Percentiles rank a stretch among this genome's conserved stretches.
Conservation (phyloP, 2,113 vertebrate genomes). For the Gambusia holbrooki region DNA sequence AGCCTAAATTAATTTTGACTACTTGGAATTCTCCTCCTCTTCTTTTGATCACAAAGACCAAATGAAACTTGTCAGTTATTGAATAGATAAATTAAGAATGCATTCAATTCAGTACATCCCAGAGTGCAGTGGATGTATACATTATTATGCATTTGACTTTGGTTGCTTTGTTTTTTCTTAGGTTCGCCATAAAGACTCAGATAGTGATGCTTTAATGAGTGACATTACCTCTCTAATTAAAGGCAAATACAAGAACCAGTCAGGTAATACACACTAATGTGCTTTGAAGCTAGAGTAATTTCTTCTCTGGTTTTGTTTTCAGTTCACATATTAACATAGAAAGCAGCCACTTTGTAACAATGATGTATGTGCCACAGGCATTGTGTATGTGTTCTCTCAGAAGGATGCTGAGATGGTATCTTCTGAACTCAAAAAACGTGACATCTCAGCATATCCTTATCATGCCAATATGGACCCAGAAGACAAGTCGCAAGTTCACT, state of each 20-base stretch:
- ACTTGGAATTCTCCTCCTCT: no score
- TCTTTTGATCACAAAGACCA: no score
- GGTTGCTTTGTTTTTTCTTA: slow-evolving; percentile 49
- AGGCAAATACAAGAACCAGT: slow-evolving; percentile 88
- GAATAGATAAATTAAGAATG: no score
- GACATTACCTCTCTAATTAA: slow-evolving; percentile 88
- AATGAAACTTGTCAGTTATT: no score
- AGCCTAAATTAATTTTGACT: no score
- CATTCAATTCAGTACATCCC: no score
- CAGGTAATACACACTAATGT: slow-evolving; percentile 78
- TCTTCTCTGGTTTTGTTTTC: neutral
- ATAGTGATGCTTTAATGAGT: slow-evolving; percentile 80
- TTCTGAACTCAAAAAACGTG: slow-evolving; percentile 84
- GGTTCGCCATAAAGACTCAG: slow-evolving; percentile 89
- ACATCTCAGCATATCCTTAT: slow-evolving; percentile 87
- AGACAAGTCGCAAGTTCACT: slow-evolving; percentile 88
- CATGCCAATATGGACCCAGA: slow-evolving; percentile 91
- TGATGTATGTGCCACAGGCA: slow-evolving; percentile 81
- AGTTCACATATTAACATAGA: neutral
- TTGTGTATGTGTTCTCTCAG: slow-evolving; percentile 97
- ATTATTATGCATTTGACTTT: no score
- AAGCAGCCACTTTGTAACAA: neutral
- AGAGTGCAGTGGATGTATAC: no score
- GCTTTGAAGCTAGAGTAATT: neutral
- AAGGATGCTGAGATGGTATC: slow-evolving; percentile 93